These are phyloP conservation scores for Aulostomus chinensis DNA, from an alignment of 2,797 vertebrate genomes.

Conservation along the genomic window DNA sequence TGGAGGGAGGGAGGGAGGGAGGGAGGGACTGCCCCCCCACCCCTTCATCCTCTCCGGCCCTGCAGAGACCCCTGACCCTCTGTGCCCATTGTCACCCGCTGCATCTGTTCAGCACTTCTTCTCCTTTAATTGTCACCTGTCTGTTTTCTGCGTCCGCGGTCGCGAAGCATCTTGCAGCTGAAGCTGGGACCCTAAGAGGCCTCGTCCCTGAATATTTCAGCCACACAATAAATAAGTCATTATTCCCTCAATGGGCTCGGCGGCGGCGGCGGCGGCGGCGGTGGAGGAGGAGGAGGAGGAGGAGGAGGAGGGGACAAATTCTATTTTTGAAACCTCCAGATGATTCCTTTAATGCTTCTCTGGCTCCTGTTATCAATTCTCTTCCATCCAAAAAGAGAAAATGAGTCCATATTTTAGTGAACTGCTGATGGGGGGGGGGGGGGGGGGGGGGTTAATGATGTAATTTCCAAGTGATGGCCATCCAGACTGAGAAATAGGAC, in stretches of 20 bases:
- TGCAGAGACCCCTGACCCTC: no score
- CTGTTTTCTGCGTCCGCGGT: constrained; percentile 56
- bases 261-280: constrained; percentile 10
- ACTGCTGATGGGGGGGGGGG: constrained; percentile 15
- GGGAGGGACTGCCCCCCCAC: no score
- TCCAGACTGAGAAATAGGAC: constrained; percentile 49
- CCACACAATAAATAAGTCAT: constrained; percentile 73
- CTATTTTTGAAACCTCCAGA: constrained; percentile 57
- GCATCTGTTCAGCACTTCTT: no score
- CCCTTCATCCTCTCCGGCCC: no score
- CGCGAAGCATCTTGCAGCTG: constrained; percentile 47
- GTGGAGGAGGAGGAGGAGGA: constrained; percentile 21
- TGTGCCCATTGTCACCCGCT: no score
- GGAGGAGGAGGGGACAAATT: constrained; percentile 51
- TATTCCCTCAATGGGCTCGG: constrained; percentile 51
- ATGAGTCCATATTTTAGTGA: constrained; percentile 38
- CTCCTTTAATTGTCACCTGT: no score
- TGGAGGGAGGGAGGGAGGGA: no score
- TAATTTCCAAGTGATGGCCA: constrained; percentile 54
- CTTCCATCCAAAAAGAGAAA: constrained; percentile 46
- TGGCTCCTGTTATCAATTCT: constrained; percentile 38
- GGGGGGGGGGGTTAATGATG: constrained; percentile 46
- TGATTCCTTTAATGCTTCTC: constrained; percentile 54
- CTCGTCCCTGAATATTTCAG: constrained; percentile 67
- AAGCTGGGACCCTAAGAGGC: constrained; percentile 36